A percentile compares a stretch with the other conserved stretches of the same genome.
Evolutionary conservation across 2,113 vertebrate species (phyloP).

Genomic region (Eubucco bourcierii): DNA sequence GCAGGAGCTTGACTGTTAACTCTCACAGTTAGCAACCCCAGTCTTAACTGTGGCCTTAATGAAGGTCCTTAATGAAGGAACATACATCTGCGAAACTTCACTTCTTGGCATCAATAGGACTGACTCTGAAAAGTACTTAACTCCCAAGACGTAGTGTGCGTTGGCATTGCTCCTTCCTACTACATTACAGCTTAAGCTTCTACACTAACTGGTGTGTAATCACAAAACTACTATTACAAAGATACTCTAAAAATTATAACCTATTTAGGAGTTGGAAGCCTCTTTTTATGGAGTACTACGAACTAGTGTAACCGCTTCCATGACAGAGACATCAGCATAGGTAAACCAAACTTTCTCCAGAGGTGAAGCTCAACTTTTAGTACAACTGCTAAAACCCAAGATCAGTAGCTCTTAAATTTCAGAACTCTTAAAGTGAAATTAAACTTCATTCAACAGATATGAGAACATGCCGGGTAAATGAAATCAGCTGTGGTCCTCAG

Average conservation of each 20-base stretch:
- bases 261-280: background rate
- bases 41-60: background rate
- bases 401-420: background rate
- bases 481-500: constrained; percentile 91
- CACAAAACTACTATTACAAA: background rate
- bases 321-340: background rate
- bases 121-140: background rate
- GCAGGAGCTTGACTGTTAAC: background rate
- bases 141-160: background rate
- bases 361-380: background rate
- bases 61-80: background rate
- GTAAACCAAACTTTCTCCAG: background rate
- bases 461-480: constrained; percentile 89
- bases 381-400: background rate
- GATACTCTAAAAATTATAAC: background rate
- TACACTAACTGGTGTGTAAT: background rate
- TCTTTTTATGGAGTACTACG: background rate
- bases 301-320: background rate
- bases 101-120: background rate
- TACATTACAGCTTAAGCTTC: background rate
- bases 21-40: background rate
- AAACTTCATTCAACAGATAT: constrained; percentile 79
- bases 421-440: background rate
- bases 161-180: background rate
- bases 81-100: background rate